Base-by-base conservation (phyloP, 2,113 vertebrate genomes). In the Erinaceus europaeus region DNA sequence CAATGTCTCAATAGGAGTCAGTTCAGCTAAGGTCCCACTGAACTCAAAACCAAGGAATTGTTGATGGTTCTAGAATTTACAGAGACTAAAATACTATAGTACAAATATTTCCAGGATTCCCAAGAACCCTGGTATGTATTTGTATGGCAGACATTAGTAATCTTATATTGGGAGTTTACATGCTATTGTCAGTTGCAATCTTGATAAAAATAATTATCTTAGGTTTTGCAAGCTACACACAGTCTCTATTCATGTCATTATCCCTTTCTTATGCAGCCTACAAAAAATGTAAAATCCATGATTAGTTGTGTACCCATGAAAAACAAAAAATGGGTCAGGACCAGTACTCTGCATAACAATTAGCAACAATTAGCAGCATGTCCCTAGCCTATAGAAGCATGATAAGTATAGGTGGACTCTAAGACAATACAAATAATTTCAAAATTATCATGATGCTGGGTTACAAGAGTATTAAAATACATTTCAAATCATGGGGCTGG, bases 31-130 rank as follows among this genome's bases (percentile, higher is more conserved):
- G 11, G 1, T 5, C 4, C 38, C 9, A 50, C 21, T 50, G 5
- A 15, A 84, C 29, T 90, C 4, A 17, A 86, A 82, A 57, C 34
- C 6, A 29, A 73, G 10, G 10, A 1, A 74, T 57, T 36, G 0
- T 32, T 92, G 42, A 88, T 9, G 1, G 42, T 36, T 72, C 18
- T 52, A 73, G 27, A 77, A 77, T 72, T 85, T 85, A 53, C 21
- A 67, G 13, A 36, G 23, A 50, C 55, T 32, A 36, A 62, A 29
- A 20, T 4, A 21, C 4, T 27, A 29, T 0, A 29, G 2, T 34
- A 32, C 3, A 15, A 27, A 44, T 3, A 38, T 23, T 38, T 67
- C 6, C 0, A 20, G 27, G 36, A 21, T 9, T 69, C 46, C 6
- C 0, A 50, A 40, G 12, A 71, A 69, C 78, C 18, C 32, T 42